These are phyloP conservation scores for Pelodytes ibericus DNA, from an alignment of 2,797 vertebrate species.

Conservation along the genomic window DNA sequence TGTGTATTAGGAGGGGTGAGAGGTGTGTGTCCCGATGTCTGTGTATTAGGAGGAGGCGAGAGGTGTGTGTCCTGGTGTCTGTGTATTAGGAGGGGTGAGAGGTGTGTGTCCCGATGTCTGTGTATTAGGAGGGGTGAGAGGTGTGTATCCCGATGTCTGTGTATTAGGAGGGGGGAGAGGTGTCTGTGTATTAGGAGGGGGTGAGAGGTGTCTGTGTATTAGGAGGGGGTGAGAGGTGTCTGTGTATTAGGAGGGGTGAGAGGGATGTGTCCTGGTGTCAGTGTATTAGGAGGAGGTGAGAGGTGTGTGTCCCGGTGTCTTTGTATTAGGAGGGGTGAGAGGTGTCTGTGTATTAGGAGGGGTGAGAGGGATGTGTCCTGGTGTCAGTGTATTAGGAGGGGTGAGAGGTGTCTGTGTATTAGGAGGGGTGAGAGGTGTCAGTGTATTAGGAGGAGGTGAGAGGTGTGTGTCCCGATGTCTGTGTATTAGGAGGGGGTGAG, in stretches of 20 bases:
- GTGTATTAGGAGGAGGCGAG: too few relatives aligned
- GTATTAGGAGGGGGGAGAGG: not conserved
- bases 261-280: too few relatives aligned
- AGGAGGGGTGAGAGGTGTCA: too few relatives aligned
- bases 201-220: not conserved
- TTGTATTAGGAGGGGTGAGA: not conserved
- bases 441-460: not conserved
- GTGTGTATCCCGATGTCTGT: too few relatives aligned
- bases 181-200: too few relatives aligned
- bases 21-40: too few relatives aligned
- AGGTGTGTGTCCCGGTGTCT: too few relatives aligned
- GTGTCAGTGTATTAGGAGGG: not conserved
- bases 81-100: not conserved
- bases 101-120: too few relatives aligned
- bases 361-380: not conserved
- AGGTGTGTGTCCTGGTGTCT: too few relatives aligned
- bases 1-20: not conserved
- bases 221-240: not conserved
- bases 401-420: too few relatives aligned
- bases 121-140: not conserved
- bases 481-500: not conserved
- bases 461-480: too few relatives aligned
- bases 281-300: too few relatives aligned
- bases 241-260: not conserved
- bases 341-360: not conserved